Percentiles rank a stretch among this genome's conserved stretches.
phyloP scores from a whole-genome alignment of 1,140 invertebrate species.

The Dendrolimus kikuchii region DNA sequence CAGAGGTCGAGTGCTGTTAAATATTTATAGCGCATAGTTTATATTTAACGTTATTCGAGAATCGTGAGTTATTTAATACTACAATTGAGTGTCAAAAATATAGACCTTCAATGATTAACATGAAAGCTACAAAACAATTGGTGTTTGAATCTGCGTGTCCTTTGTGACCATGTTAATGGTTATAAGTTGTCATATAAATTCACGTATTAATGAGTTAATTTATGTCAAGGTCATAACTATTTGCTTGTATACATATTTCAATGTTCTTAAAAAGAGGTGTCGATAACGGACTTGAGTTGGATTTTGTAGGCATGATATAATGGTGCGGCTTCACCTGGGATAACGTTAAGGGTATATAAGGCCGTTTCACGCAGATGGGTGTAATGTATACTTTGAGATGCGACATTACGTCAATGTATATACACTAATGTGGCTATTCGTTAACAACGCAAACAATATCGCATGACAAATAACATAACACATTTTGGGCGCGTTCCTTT shows the following conservation, averaged over 20 bases:
- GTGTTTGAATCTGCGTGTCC: conserved; percentile 5
- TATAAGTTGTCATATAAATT: conserved; percentile 2
- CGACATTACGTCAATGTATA: too few species aligned
- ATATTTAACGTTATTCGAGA: conserved; percentile 10
- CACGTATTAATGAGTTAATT: background rate
- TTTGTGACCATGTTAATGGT: conserved; percentile 3
- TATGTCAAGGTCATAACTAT: conserved; percentile 7
- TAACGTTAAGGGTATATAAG: too few species aligned
- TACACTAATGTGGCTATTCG: too few species aligned
- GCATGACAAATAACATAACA: too few species aligned
- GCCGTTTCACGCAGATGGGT: too few species aligned
- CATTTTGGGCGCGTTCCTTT: too few species aligned
- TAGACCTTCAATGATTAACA: conserved; percentile 9
- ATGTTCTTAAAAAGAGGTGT: background rate
- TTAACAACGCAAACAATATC: too few species aligned
- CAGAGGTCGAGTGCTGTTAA: conserved; percentile 13
- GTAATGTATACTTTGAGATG: too few species aligned
- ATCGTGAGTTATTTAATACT: conserved; percentile 17
- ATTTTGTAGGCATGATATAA: too few species aligned
- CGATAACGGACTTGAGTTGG: too few species aligned
- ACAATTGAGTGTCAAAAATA: conserved; percentile 5
- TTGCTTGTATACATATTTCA: conserved; percentile 6
- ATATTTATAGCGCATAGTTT: conserved; percentile 8
- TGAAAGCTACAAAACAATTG: background rate
- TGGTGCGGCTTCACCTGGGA: too few species aligned